A percentile compares a stretch with the other conserved stretches of the same genome.
Evolutionary conservation across 2,113 vertebrate species (phyloP).

Genomic region (Nothocercus julius): DNA sequence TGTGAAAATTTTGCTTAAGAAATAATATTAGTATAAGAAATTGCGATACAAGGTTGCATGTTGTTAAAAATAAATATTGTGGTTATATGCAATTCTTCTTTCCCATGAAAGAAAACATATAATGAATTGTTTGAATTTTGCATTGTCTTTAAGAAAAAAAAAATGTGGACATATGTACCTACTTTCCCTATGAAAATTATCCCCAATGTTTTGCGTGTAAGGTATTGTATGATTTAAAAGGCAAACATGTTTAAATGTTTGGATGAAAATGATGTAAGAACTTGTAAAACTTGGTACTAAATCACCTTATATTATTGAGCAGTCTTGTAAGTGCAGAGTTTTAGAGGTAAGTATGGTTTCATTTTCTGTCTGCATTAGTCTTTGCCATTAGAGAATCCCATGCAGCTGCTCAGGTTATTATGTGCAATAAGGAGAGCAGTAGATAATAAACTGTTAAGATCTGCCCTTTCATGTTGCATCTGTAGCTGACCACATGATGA

Average conservation of each 20-base stretch:
- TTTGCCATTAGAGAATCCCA: not conserved
- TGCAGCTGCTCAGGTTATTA: not conserved
- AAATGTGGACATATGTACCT: not conserved
- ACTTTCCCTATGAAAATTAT: not conserved
- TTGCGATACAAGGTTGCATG: not conserved
- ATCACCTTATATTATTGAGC: not conserved
- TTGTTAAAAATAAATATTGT: not conserved
- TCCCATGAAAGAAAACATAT: not conserved
- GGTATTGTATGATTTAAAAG: not conserved
- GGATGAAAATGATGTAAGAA: not conserved
- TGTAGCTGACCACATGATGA: not conserved
- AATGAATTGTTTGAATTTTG: not conserved
- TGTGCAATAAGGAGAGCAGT: too few species aligned
- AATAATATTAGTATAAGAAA: not conserved
- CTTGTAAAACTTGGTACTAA: not conserved
- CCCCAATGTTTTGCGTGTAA: not conserved
- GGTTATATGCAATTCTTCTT: not conserved
- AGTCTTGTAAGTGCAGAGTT: not conserved
- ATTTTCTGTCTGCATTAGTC: not conserved
- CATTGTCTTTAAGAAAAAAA: not conserved
- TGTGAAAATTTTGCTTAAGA: not conserved
- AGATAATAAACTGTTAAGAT: not conserved
- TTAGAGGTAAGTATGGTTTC: not conserved
- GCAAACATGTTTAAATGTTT: not conserved
- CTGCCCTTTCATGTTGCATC: not conserved